phyloP scores from a whole-genome alignment of 1,140 invertebrate genomes.

The Nixonia krombeini region DNA sequence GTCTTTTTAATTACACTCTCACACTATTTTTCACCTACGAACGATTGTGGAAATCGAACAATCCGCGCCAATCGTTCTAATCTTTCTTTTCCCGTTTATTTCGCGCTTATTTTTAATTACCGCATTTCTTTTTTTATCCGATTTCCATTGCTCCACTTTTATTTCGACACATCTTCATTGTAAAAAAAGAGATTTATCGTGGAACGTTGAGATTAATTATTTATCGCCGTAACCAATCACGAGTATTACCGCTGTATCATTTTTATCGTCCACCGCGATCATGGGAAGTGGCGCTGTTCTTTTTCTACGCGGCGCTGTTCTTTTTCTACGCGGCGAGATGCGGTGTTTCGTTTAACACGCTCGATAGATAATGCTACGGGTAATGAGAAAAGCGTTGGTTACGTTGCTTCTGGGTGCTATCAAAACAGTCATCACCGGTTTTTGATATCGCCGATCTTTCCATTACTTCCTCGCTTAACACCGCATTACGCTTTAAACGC shows the following conservation, averaged over 20 bases:
- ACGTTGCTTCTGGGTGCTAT: not conserved
- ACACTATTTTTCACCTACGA: too few relatives aligned
- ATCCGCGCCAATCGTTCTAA: too few relatives aligned
- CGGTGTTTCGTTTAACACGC: not conserved
- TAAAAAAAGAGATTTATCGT: not conserved
- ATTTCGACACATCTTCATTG: too few relatives aligned
- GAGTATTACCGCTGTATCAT: not conserved
- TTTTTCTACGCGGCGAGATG: not conserved
- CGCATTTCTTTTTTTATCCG: too few relatives aligned
- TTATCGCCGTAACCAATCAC: not conserved
- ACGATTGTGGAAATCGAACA: too few relatives aligned
- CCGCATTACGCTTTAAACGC: not conserved
- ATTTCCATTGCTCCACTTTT: too few relatives aligned
- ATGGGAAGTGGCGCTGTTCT: slow-evolving; percentile 3
- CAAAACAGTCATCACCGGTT: slow-evolving; percentile 1
- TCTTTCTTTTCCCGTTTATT: too few relatives aligned
- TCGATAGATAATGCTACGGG: not conserved
- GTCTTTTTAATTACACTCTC: too few relatives aligned
- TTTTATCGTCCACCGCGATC: not conserved
- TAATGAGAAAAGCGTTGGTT: not conserved
- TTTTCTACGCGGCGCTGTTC: not conserved
- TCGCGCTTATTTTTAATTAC: too few relatives aligned
- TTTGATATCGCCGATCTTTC: not conserved
- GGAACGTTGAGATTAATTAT: slow-evolving; percentile 1
- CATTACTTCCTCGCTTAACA: not conserved